phyloP scores from a whole-genome alignment of 1,140 invertebrate species.

The Drosophila arawakana region DNA sequence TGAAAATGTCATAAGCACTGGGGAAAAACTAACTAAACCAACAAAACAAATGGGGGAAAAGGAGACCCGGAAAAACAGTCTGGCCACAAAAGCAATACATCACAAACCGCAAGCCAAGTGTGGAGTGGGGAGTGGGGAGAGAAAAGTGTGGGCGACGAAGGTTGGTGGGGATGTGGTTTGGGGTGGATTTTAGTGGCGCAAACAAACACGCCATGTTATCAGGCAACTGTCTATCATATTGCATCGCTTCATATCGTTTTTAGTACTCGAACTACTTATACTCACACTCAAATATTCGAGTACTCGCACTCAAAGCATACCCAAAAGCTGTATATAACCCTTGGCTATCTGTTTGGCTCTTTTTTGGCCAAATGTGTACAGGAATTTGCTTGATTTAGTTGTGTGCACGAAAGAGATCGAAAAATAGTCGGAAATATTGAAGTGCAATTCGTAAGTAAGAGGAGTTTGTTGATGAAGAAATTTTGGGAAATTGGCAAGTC shows the following conservation, averaged over 20 bases:
- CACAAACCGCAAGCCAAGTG: slow-evolving; percentile 33
- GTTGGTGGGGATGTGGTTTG: not conserved
- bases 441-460: slow-evolving; percentile 50
- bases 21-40: slow-evolving; percentile 2
- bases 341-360: slow-evolving; percentile 20
- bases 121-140: not conserved
- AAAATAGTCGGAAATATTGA: slow-evolving; percentile 41
- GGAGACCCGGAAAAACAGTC: not conserved
- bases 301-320: not conserved
- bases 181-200: slow-evolving; percentile 9
- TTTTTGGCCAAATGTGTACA: slow-evolving; percentile 9
- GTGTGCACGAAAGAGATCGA: not conserved
- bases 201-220: slow-evolving; percentile 35
- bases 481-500: slow-evolving; percentile 27
- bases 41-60: slow-evolving; percentile 3
- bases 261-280: slow-evolving; percentile 11
- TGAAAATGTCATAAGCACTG: slow-evolving; percentile 39
- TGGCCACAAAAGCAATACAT: slow-evolving; percentile 24
- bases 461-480: slow-evolving; percentile 25
- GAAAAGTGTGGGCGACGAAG: too few species aligned
- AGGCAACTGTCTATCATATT: slow-evolving; percentile 1
- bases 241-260: slow-evolving; percentile 8
- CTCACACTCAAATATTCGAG: not conserved
- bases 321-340: slow-evolving; percentile 25
- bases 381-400: slow-evolving; percentile 12